Base-by-base conservation (phyloP, 2,888 invertebrate genomes). In the Macaria notata region DNA sequence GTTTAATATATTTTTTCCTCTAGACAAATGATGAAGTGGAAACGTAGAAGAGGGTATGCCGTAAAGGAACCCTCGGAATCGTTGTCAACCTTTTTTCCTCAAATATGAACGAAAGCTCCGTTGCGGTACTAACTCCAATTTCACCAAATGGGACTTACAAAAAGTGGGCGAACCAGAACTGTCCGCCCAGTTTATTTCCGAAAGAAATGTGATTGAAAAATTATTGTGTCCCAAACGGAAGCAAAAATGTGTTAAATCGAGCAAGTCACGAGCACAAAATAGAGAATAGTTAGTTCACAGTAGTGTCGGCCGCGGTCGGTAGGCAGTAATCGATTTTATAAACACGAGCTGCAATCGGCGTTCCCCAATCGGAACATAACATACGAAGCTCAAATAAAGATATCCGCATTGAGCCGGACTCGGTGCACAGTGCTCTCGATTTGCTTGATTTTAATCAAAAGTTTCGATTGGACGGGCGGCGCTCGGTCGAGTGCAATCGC, bases 391-490 rank as follows among this genome's bases (percentile, higher is more conserved):
- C 86, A 88, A 88, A 90, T 89, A 90, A 88, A 89, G 89, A 88
- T 88, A 86, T 84, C 79, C 76, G 72, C 76, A 78, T 84, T 79
- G 79, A 73, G 71, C 70, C 72, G 70, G 80, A 81, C 79, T 80
- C 82, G 75, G 72, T 69, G 82, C 73, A 75, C 74, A 71, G 72
- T 68, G 79, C 76, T 75, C 78, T 74, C 65, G 81, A 85, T 86
- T 86, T 86, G 87, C 86, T 86, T 90, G 90, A 88, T 90, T 90
- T 90, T 90, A 91, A 90, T 90, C 90, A 89, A 91, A 90, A 90
- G 85, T 90, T 90, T 86, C 86, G 82, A 90, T 89, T 89, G 88
- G 79, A 82, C 83, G 81, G 84, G 85, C 81, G 79, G 74, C 79
- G 39, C 47, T 55, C 77, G 76, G 75, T 77, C 75, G 85, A 84